Conservation (phyloP, 2,113 vertebrate genomes). For the Sceloporus tristichus region DNA sequence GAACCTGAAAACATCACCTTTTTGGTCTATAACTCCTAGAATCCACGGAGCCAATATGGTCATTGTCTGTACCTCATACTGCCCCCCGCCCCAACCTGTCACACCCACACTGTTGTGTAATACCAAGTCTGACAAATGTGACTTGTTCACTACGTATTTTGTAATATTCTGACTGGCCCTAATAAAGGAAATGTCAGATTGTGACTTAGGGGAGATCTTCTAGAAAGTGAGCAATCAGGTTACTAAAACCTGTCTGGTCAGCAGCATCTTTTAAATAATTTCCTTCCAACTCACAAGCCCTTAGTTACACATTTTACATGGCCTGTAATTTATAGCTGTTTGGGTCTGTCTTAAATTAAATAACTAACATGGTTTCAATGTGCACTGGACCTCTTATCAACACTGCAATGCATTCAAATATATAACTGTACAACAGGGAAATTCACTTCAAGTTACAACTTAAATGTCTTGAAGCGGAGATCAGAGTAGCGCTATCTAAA, state of each 20-base stretch:
- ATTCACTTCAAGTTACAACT: conserved; percentile 19
- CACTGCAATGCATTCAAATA: conserved; percentile 1
- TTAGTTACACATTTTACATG: background rate
- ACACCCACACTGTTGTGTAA: background rate
- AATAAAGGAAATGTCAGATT: background rate
- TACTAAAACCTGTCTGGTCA: background rate
- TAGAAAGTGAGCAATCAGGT: background rate
- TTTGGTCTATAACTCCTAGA: too few relatives aligned
- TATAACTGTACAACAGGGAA: conserved; percentile 3
- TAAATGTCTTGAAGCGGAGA: conserved; percentile 14
- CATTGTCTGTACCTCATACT: too few relatives aligned
- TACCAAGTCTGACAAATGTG: background rate
- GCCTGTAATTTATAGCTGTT: conserved; percentile 29
- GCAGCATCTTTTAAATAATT: background rate
- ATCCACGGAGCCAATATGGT: too few relatives aligned
- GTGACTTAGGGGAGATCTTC: background rate
- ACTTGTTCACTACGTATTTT: background rate
- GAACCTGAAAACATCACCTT: too few relatives aligned
- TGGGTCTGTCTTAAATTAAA: conserved; percentile 40
- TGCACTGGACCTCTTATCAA: conserved; percentile 47
- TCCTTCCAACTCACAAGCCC: background rate
- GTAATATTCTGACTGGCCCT: background rate
- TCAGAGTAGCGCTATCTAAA: background rate
- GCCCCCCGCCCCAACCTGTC: too few relatives aligned
- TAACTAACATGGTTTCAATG: conserved; percentile 37